Percentiles rank a stretch among this genome's conserved stretches.
phyloP scores from a whole-genome alignment of 2,888 invertebrate genomes.

The Nezara viridula region DNA sequence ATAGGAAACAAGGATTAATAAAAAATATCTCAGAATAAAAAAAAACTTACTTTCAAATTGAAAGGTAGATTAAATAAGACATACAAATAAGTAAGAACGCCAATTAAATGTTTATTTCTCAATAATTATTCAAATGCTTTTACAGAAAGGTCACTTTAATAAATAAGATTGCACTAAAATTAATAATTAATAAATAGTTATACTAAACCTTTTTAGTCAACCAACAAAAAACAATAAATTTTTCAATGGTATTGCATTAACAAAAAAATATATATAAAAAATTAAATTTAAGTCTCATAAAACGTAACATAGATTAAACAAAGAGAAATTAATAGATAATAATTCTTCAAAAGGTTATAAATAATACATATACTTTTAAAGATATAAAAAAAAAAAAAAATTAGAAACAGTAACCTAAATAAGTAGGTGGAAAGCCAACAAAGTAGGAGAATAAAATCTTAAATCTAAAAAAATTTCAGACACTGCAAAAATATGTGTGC shows the following conservation, averaged over 20 bases:
- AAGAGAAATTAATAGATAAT: constrained; percentile 34
- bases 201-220: constrained; percentile 49
- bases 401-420: constrained; percentile 45
- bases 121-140: constrained; percentile 60
- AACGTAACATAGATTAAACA: constrained; percentile 29
- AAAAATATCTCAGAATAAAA: too few species aligned
- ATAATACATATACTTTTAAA: constrained; percentile 3
- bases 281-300: constrained; percentile 45
- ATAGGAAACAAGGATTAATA: too few species aligned
- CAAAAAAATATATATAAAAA: constrained; percentile 36
- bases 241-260: constrained; percentile 46
- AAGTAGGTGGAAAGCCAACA: constrained; percentile 53
- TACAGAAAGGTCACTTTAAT: constrained; percentile 63
- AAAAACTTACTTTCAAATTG: neutral
- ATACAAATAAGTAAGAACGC: constrained; percentile 48
- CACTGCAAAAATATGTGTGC: constrained; percentile 58
- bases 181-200: constrained; percentile 59
- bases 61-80: neutral
- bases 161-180: constrained; percentile 62
- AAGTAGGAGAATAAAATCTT: constrained; percentile 53
- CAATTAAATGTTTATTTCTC: constrained; percentile 60
- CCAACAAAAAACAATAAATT: constrained; percentile 45
- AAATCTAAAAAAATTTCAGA: constrained; percentile 55
- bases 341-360: constrained; percentile 10
- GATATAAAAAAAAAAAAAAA: constrained; percentile 1